phyloP scores from a whole-genome alignment of 1,140 invertebrate species.

The Philopotamus ludificatus region DNA sequence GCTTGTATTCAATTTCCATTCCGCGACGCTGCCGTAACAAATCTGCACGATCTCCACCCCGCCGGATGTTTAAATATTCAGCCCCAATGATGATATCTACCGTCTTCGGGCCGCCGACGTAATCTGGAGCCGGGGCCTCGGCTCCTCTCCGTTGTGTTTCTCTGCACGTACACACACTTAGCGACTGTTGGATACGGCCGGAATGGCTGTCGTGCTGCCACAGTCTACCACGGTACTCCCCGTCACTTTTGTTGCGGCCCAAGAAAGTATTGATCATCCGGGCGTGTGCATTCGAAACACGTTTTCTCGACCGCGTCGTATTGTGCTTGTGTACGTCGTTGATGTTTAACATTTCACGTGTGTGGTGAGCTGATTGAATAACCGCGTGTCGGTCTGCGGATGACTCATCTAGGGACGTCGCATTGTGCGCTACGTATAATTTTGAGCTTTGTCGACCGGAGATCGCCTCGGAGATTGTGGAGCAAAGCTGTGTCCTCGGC shows the following conservation, averaged over 20 bases:
- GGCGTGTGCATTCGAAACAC: constrained; percentile 14
- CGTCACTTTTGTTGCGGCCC: background rate
- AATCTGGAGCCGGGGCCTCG: no score
- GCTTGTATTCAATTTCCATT: no score
- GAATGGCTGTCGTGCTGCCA: no score
- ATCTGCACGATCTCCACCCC: no score
- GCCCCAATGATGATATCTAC: background rate
- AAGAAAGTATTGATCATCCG: constrained; percentile 14
- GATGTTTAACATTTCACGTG: background rate
- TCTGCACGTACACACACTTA: background rate
- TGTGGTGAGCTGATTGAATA: background rate
- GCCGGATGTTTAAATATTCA: background rate
- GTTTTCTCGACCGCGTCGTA: background rate
- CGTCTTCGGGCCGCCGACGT: background rate
- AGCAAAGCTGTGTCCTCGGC: no score
- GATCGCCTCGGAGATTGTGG: no score
- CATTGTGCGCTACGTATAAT: no score
- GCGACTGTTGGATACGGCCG: background rate
- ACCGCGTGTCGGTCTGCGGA: background rate
- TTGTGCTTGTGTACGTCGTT: background rate
- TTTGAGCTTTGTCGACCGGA: no score
- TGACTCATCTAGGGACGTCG: no score
- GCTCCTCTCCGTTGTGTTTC: background rate
- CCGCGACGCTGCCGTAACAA: no score
- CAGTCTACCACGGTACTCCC: background rate